Conservation (phyloP, 2,888 invertebrate species). For the Drosophila mettleri region DNA sequence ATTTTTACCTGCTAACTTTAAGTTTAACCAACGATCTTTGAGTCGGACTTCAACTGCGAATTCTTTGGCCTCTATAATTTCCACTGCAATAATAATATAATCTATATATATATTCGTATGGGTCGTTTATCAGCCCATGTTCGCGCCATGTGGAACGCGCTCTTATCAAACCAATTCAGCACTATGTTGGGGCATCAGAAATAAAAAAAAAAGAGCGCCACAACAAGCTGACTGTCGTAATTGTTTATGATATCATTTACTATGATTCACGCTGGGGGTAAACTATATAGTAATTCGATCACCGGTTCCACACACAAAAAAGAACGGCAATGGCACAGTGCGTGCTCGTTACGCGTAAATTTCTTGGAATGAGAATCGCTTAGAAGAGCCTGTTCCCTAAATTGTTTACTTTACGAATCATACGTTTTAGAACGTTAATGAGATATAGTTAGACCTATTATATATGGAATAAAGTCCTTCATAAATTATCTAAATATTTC, state of each 20-base stretch:
- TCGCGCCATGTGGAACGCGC: conserved; percentile 9
- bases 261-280: conserved; percentile 51
- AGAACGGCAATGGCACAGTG: conserved; percentile 1
- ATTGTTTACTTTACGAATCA: neutral
- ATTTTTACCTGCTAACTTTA: conserved; percentile 23
- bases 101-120: neutral
- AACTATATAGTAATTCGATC: conserved; percentile 35
- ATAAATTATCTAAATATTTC: neutral
- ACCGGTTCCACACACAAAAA: neutral
- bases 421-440: neutral
- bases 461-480: no score
- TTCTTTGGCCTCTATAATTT: conserved; percentile 14
- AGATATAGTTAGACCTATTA: neutral
- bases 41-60: conserved; percentile 17
- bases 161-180: conserved; percentile 26
- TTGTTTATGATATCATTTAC: conserved; percentile 71
- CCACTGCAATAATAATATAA: conserved; percentile 5
- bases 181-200: neutral
- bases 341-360: neutral
- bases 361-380: conserved; percentile 3
- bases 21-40: conserved; percentile 9
- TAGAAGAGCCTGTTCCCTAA: neutral
- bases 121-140: conserved; percentile 22
- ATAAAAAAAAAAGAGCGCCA: conserved; percentile 3
- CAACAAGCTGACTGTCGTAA: conserved; percentile 42